Percentiles rank a stretch among this genome's conserved stretches.
Evolutionary conservation across 2,113 vertebrate species (phyloP).

Genomic region (Nibea albiflora): DNA sequence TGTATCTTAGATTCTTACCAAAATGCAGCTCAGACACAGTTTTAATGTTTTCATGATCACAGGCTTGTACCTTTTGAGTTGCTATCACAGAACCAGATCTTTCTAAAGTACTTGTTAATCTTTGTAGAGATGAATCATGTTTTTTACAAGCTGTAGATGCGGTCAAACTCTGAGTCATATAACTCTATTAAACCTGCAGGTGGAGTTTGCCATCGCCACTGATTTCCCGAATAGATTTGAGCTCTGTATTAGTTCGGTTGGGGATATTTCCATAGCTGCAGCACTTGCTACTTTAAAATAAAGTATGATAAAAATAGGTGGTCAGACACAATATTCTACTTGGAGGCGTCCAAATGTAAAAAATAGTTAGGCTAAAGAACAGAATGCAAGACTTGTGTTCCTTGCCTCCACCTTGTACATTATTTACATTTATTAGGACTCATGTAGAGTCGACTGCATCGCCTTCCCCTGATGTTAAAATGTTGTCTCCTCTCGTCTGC

Average conservation of each 20-base stretch:
- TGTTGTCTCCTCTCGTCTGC: slow-evolving; percentile 13
- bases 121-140: neutral
- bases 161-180: neutral
- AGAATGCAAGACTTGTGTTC: too few relatives aligned
- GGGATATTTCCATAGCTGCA: neutral
- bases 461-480: neutral
- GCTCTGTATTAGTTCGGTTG: too few relatives aligned
- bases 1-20: neutral
- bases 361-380: neutral
- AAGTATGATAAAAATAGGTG: neutral
- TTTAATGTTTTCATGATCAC: neutral
- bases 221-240: too few relatives aligned
- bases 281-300: neutral
- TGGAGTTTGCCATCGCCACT: too few relatives aligned
- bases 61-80: neutral
- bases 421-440: neutral
- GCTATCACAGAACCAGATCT: neutral
- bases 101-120: neutral
- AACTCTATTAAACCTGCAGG: too few relatives aligned
- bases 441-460: neutral
- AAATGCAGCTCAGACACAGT: neutral
- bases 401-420: neutral
- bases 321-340: neutral
- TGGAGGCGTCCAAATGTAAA: neutral
- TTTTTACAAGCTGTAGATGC: neutral